phyloP scores from a whole-genome alignment of 2,797 vertebrate species.

The Sebastes paucispinis region DNA sequence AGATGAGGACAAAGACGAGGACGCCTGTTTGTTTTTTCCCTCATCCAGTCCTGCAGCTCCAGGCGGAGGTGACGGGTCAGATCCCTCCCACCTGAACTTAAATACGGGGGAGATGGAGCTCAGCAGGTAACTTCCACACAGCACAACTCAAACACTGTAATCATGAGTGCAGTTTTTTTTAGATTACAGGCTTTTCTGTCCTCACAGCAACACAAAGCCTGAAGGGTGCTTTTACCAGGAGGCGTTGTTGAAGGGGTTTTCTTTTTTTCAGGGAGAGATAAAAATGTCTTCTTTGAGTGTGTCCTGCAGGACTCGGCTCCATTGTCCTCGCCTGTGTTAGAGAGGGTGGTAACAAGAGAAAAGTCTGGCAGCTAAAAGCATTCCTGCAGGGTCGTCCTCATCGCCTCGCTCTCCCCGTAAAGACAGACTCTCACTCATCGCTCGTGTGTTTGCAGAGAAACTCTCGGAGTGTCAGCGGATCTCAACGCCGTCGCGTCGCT shows the following conservation, averaged over 20 bases:
- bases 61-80: slow-evolving; percentile 7
- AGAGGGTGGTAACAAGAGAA: slow-evolving; percentile 19
- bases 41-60: neutral
- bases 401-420: slow-evolving; percentile 9
- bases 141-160: slow-evolving; percentile 26
- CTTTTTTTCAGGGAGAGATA: slow-evolving; percentile 7
- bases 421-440: neutral
- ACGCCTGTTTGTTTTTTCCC: neutral
- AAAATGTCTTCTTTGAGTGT: slow-evolving; percentile 27
- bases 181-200: slow-evolving; percentile 30
- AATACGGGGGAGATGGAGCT: slow-evolving; percentile 5
- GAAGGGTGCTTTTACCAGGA: slow-evolving; percentile 41
- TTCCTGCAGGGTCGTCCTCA: slow-evolving; percentile 33
- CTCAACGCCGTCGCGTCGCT: neutral
- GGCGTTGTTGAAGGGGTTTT: slow-evolving; percentile 10
- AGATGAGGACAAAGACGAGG: neutral
- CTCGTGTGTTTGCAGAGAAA: slow-evolving; percentile 30
- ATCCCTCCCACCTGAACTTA: slow-evolving; percentile 14
- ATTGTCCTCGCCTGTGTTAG: neutral
- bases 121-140: slow-evolving; percentile 24
- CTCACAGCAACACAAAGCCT: neutral
- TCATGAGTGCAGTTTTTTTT: slow-evolving; percentile 2
- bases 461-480: slow-evolving; percentile 14
- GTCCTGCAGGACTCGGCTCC: slow-evolving; percentile 16
- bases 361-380: slow-evolving; percentile 38